A percentile compares a stretch with the other conserved stretches of the same genome.
phyloP scores from a whole-genome alignment of 2,797 vertebrate species.

The Lophius americanus region DNA sequence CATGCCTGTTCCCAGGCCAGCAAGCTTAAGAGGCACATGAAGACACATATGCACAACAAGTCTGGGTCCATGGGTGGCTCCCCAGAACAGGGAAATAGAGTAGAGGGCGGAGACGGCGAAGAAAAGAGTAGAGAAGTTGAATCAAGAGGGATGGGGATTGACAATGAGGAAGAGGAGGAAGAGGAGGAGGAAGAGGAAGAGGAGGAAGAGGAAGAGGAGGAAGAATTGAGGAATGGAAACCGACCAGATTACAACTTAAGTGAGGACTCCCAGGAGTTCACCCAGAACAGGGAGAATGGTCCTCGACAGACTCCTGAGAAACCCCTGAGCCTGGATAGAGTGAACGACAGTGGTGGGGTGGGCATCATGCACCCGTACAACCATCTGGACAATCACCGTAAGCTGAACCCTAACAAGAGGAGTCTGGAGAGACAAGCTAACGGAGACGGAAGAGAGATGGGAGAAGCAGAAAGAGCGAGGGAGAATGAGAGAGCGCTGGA shows the following conservation, averaged over 20 bases:
- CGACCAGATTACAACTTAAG: conserved; percentile 95
- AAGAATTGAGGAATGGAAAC: conserved; percentile 92
- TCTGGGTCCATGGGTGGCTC: conserved; percentile 89
- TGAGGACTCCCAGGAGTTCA: conserved; percentile 86
- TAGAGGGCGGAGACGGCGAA: conserved; percentile 76
- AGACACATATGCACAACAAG: conserved; percentile 97
- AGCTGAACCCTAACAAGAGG: conserved; percentile 75
- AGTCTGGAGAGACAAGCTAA: conserved; percentile 73
- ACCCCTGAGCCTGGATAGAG: conserved; percentile 60
- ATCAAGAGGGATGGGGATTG: conserved; percentile 80
- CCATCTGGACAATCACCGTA: conserved; percentile 84
- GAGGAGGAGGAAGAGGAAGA: conserved; percentile 85
- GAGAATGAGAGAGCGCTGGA: conserved; percentile 73
- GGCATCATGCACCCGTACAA: conserved; percentile 78
- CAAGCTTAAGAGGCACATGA: conserved; percentile 99
- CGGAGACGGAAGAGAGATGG: conserved; percentile 62
- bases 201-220: conserved; percentile 83
- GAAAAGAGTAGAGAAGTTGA: conserved; percentile 81
- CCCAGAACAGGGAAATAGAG: conserved; percentile 86
- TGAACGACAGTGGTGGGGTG: conserved; percentile 78
- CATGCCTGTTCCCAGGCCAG: conserved; percentile 99
- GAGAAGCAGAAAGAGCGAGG: conserved; percentile 75
- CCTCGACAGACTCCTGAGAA: conserved; percentile 87
- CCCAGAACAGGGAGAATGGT: conserved; percentile 75
- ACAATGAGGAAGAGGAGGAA: conserved; percentile 83